Percentiles rank a stretch among this genome's conserved stretches.
Evolutionary conservation across 2,888 invertebrate genomes (phyloP).

Genomic region (Mystacides longicornis): DNA sequence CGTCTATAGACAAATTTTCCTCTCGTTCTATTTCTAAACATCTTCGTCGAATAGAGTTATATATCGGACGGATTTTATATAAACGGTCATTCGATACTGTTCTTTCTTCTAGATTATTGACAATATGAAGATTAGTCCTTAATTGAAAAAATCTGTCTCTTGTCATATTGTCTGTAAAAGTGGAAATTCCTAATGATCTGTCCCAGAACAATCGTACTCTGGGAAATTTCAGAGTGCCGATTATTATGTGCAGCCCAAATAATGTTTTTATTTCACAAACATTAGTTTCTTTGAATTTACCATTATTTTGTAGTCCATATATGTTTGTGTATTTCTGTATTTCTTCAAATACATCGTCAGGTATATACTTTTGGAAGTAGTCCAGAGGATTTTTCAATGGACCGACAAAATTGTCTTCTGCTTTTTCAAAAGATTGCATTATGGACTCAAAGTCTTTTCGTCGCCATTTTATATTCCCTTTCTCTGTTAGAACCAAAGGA

Average conservation of each 20-base stretch:
- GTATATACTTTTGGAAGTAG: neutral
- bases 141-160: slow-evolving; percentile 6
- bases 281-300: neutral
- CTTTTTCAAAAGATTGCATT: neutral
- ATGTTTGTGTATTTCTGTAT: neutral
- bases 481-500: neutral
- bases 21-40: neutral
- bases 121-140: slow-evolving; percentile 3
- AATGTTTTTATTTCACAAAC: neutral
- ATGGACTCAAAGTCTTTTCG: neutral
- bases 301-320: neutral
- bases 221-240: slow-evolving; percentile 2
- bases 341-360: neutral
- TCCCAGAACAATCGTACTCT: slow-evolving; percentile 5
- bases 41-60: neutral
- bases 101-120: neutral
- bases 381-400: neutral
- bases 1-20: slow-evolving; percentile 4
- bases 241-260: too few species aligned
- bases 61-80: neutral
- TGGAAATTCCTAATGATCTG: neutral
- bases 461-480: slow-evolving; percentile 2
- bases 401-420: neutral
- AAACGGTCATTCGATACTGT: neutral
- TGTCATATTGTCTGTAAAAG: neutral